phyloP scores from a whole-genome alignment of 2,888 invertebrate genomes.

The Dynastes grantii region DNA sequence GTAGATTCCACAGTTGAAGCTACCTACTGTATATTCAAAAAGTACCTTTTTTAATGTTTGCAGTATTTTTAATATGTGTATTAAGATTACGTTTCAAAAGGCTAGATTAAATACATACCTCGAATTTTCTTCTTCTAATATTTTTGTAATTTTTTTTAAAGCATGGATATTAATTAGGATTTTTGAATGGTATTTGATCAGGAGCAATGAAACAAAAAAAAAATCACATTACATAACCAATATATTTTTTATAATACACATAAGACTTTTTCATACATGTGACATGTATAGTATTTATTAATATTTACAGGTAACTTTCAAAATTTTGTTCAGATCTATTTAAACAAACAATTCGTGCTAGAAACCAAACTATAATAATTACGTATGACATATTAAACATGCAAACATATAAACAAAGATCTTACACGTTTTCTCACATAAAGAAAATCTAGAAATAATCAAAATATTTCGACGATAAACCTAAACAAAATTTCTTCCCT shows the following conservation, averaged over 20 bases:
- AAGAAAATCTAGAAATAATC: slow-evolving; percentile 6
- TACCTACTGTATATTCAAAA: too few species aligned
- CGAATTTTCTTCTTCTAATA: too few species aligned
- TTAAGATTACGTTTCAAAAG: too few species aligned
- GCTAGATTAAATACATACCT: too few species aligned
- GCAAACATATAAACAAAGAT: slow-evolving; percentile 1
- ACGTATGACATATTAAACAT: not conserved
- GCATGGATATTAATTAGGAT: too few species aligned
- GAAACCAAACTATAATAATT: slow-evolving; percentile 21
- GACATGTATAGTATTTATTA: slow-evolving; percentile 54
- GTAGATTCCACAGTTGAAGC: too few species aligned
- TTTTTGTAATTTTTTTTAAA: too few species aligned
- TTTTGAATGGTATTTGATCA: too few species aligned
- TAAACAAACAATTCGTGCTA: slow-evolving; percentile 37
- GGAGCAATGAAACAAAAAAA: slow-evolving; percentile 28
- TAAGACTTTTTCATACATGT: slow-evolving; percentile 59
- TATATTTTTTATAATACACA: slow-evolving; percentile 59
- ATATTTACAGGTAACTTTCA: slow-evolving; percentile 55
- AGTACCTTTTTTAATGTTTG: too few species aligned
- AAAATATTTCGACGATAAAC: slow-evolving; percentile 51
- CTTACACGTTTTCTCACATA: not conserved
- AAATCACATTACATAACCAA: slow-evolving; percentile 50
- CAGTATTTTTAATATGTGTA: too few species aligned
- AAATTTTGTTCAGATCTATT: slow-evolving; percentile 56
- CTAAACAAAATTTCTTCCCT: slow-evolving; percentile 55